Conservation (phyloP, 2,797 vertebrate genomes). For the Manis pentadactyla region DNA sequence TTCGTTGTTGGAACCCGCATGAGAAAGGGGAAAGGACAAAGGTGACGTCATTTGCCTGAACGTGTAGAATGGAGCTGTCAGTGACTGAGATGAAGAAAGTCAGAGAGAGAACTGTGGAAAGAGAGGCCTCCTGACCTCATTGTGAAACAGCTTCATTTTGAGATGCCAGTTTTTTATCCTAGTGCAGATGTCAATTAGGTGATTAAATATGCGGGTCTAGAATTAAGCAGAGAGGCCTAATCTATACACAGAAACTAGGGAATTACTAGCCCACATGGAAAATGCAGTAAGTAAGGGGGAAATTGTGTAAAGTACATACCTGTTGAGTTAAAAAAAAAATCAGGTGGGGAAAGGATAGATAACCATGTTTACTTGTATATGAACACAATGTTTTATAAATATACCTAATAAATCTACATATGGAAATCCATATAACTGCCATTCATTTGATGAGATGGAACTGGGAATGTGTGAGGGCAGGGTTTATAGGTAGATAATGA, state of each 20-base stretch:
- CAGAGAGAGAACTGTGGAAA: not conserved
- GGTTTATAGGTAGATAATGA: not conserved
- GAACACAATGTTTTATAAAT: not conserved
- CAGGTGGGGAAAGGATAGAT: not conserved
- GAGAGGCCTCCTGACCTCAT: not conserved
- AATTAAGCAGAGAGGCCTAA: not conserved
- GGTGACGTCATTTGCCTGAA: not conserved
- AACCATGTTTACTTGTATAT: not conserved
- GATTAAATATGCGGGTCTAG: not conserved
- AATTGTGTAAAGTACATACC: not conserved
- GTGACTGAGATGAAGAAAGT: not conserved
- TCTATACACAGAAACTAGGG: not conserved
- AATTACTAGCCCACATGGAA: not conserved
- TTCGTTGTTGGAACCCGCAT: not conserved
- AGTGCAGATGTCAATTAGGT: not conserved
- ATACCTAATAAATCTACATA: not conserved
- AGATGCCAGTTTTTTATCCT: not conserved
- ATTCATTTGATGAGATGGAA: not conserved
- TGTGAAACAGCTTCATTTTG: not conserved
- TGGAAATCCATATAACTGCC: not conserved
- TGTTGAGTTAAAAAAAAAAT: not conserved
- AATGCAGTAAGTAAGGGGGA: not conserved
- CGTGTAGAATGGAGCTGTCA: not conserved
- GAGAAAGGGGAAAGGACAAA: not conserved
- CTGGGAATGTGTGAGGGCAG: not conserved